Evolutionary conservation across 2,113 vertebrate genomes (phyloP).

Genomic region (Myotis brandtii): DNA sequence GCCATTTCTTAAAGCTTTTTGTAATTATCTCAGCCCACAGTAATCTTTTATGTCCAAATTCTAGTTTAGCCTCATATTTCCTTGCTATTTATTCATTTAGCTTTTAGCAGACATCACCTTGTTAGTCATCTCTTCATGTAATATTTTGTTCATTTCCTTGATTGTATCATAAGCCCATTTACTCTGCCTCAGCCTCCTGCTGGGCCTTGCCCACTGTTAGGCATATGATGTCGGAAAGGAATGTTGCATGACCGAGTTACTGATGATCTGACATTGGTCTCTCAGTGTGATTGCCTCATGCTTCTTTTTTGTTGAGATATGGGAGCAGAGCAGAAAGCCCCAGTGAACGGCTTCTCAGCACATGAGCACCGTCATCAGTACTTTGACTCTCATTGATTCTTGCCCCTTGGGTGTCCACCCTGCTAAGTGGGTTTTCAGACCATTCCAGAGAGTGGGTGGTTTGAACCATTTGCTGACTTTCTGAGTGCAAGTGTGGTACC

Average conservation of each 20-base stretch:
- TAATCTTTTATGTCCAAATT: neutral
- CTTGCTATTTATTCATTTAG: neutral
- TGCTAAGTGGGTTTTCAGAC: neutral
- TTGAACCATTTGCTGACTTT: neutral
- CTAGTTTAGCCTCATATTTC: neutral
- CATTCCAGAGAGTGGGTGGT: neutral
- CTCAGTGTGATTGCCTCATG: constrained; percentile 28
- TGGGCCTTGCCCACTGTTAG: neutral
- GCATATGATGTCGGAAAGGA: neutral
- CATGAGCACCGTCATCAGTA: neutral
- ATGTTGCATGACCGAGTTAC: neutral
- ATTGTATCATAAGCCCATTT: neutral
- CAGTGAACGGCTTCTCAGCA: neutral
- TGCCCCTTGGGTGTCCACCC: neutral
- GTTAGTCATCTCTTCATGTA: neutral
- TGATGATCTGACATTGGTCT: neutral
- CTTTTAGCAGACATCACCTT: neutral
- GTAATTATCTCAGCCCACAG: neutral
- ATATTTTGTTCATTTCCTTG: constrained; percentile 21
- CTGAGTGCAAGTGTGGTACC: neutral
- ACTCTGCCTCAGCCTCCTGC: neutral
- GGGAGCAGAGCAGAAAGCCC: neutral
- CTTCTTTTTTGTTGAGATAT: constrained; percentile 26
- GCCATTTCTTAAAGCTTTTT: neutral
- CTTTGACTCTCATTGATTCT: neutral